Evolutionary conservation across 2,113 vertebrate species (phyloP), one percentile per base, ranked within the genome.

Genomic region (Ascaphus truei): DNA sequence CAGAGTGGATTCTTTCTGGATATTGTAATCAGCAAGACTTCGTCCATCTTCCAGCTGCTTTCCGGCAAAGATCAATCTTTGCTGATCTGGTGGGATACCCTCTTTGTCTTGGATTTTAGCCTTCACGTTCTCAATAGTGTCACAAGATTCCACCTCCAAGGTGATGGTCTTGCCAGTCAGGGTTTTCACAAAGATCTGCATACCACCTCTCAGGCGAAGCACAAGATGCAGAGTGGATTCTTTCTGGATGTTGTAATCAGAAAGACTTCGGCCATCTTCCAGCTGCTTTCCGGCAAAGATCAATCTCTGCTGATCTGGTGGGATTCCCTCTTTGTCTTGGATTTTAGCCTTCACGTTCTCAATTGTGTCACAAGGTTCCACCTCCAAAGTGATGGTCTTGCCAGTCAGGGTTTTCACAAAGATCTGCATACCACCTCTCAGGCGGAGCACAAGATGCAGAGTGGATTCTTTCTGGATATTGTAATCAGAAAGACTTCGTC

Each of bases 1-100:
- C 5, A 93, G 79, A 0, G 89, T 91, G 2, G 91, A 92, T 1
- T 90, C 89, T 1, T 92, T 91, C 76, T 92, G 91, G 65, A 93
- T 92, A 71, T 90, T 91, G 80, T 91, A 92, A 79, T 91, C 89
- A 0, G 85, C 77, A 11, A 77, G 64, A 5, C 71, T 79, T 39
- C 76, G 78, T 0, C 78, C 78, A 72, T 80, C 78, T 74, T 80
- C 76, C 25, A 80, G 68, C 61, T 77, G 78, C 34, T 80, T 80
- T 30, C 75, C 78, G 4, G 78, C 75, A 72, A 77, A 79, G 71
- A 79, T 77, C 66, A 80, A 59, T 36, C 73, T 75, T 68, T 78
- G 76, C 43, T 80, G 76, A 23, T 80, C 76, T 55, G 79, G 79
- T 62, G 79, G 77, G 36, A 76, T 79, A 6, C 74, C 76, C 48